These are phyloP conservation scores for Cololabis saira DNA, from an alignment of 2,113 vertebrate genomes.

Conservation along the genomic window DNA sequence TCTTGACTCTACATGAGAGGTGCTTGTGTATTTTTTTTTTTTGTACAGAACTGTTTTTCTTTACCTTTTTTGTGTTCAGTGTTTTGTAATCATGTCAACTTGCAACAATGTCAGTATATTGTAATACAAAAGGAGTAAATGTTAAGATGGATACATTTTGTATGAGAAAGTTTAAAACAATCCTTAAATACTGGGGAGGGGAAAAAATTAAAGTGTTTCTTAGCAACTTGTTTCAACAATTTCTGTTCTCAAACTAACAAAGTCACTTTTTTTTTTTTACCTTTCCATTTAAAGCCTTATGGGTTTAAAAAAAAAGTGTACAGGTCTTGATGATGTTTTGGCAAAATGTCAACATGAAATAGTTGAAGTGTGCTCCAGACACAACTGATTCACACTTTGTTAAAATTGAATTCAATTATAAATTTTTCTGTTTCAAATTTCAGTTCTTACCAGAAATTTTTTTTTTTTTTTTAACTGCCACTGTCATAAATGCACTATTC, in stretches of 20 bases:
- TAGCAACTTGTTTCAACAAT: slow-evolving; percentile 49
- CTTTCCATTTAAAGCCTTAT: background rate
- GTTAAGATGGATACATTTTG: slow-evolving; percentile 68
- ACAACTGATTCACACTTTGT: too few relatives aligned
- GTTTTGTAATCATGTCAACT: slow-evolving; percentile 66
- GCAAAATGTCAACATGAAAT: too few relatives aligned
- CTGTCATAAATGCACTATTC: too few relatives aligned
- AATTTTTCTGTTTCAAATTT: too few relatives aligned
- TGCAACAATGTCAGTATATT: slow-evolving; percentile 60
- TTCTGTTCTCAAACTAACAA: slow-evolving; percentile 1
- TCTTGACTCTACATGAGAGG: slow-evolving; percentile 50
- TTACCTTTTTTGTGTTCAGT: slow-evolving; percentile 53
- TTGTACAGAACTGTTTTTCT: slow-evolving; percentile 66
- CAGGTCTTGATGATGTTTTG: too few relatives aligned
- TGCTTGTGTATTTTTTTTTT: slow-evolving; percentile 44
- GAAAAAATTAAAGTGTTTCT: slow-evolving; percentile 83
- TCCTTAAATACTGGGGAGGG: slow-evolving; percentile 54
- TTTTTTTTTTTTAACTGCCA: too few relatives aligned
- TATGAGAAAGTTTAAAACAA: slow-evolving; percentile 72
- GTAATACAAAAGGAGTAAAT: slow-evolving; percentile 66
- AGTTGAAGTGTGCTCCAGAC: too few relatives aligned
- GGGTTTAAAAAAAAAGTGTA: too few relatives aligned
- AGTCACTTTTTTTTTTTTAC: too few relatives aligned
- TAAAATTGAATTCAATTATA: too few relatives aligned
- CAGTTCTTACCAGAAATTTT: too few relatives aligned